These are phyloP conservation scores for Naso thynnoides DNA, from an alignment of 2,797 vertebrate species.

Conservation along the genomic window DNA sequence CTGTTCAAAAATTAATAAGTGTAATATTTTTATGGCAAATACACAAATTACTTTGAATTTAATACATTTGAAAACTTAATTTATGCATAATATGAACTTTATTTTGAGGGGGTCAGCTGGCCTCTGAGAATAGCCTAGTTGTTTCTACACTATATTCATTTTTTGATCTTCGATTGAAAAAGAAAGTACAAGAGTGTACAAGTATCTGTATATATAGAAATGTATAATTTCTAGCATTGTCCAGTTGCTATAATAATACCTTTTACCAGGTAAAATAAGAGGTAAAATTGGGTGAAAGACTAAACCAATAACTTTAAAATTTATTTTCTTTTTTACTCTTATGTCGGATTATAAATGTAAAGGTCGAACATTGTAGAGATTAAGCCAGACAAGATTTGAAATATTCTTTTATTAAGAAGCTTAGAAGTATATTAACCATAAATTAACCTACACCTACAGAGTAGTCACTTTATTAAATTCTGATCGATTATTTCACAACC, in stretches of 20 bases:
- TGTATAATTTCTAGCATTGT: background rate
- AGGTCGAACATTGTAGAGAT: background rate
- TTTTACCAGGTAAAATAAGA: too few species aligned
- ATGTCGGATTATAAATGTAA: background rate
- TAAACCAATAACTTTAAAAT: too few species aligned
- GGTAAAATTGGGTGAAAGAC: too few species aligned
- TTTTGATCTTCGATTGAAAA: background rate
- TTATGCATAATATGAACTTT: background rate
- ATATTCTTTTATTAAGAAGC: background rate
- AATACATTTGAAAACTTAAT: background rate
- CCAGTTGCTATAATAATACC: background rate
- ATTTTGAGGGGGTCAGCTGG: background rate
- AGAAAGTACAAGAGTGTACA: fast-evolving
- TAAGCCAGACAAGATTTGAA: background rate
- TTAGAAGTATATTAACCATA: background rate
- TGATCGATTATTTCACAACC: background rate
- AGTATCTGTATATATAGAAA: background rate
- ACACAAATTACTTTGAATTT: background rate
- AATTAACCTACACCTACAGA: background rate
- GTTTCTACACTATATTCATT: background rate
- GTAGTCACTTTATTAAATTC: background rate
- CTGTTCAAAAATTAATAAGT: background rate
- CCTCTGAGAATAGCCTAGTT: background rate
- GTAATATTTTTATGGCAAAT: background rate
- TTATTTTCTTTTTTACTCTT: background rate